These are phyloP conservation scores for Lucilia cuprina DNA, from an alignment of 1,140 invertebrate genomes.

Conservation along the genomic window DNA sequence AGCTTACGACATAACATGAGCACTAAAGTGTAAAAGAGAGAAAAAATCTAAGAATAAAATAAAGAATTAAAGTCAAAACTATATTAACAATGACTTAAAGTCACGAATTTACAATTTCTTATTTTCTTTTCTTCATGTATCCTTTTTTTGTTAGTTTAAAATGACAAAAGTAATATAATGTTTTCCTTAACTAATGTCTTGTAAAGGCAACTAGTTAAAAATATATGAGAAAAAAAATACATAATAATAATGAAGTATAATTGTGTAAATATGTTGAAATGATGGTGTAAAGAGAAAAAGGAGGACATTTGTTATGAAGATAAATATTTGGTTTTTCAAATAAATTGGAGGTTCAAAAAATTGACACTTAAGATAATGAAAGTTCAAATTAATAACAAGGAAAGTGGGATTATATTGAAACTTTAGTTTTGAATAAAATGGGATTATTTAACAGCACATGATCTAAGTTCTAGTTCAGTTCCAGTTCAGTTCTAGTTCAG, in stretches of 20 bases:
- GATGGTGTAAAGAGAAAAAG: background rate
- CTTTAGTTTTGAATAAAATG: too few relatives aligned
- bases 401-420: too few relatives aligned
- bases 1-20: too few relatives aligned
- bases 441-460: too few relatives aligned
- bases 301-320: background rate
- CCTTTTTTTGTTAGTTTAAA: background rate
- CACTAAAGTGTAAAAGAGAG: background rate
- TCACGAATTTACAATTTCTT: conserved; percentile 18
- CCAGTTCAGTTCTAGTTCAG: too few relatives aligned
- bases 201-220: background rate
- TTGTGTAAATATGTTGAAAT: background rate
- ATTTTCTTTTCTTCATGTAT: background rate
- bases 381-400: too few relatives aligned
- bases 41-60: background rate
- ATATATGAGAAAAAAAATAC: background rate
- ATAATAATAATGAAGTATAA: background rate
- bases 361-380: too few relatives aligned
- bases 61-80: background rate
- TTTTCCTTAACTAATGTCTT: background rate
- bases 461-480: too few relatives aligned
- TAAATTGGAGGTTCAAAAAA: too few relatives aligned
- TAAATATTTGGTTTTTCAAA: too few relatives aligned
- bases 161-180: background rate
- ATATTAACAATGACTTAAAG: conserved; percentile 12